A percentile compares a stretch with the other conserved stretches of the same genome.
These are phyloP conservation scores for Brachionus paranguensis DNA, from an alignment of 1,140 invertebrate genomes.

Conservation along the genomic window DNA sequence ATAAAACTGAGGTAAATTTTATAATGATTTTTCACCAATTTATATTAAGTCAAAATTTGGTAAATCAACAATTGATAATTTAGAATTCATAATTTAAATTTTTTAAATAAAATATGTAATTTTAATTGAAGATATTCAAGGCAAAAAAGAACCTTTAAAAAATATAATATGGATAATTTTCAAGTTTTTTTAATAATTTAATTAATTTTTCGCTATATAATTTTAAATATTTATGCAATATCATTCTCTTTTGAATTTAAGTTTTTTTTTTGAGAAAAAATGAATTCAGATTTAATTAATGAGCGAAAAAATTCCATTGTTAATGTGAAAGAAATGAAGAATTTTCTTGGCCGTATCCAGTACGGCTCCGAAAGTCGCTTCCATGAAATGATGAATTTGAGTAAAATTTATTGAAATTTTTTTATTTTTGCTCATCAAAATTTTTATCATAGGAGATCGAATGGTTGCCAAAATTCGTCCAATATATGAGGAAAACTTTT, in stretches of 20 bases:
- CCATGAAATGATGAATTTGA: conserved; percentile 16
- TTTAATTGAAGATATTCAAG: too few relatives aligned
- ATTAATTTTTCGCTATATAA: background rate
- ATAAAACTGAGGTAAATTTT: background rate
- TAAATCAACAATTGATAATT: background rate
- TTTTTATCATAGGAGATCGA: background rate
- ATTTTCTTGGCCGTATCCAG: background rate
- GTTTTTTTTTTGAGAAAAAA: background rate
- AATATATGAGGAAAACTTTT: conserved; percentile 31
- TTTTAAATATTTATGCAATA: background rate
- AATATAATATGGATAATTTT: too few relatives aligned
- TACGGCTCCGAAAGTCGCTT: background rate
- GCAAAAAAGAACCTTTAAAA: too few relatives aligned
- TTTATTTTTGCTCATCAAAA: background rate
- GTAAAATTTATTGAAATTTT: background rate
- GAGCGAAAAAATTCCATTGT: conserved; percentile 8
- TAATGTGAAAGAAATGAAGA: background rate
- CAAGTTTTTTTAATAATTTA: too few relatives aligned
- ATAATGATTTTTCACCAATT: background rate
- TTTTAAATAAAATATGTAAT: background rate
- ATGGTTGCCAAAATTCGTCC: conserved; percentile 18
- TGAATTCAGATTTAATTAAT: conserved; percentile 20
- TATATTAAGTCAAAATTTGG: background rate
- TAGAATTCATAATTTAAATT: background rate
- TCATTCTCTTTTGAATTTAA: background rate